These are phyloP conservation scores for Apodemia mormo DNA, from an alignment of 2,888 invertebrate genomes.

Conservation along the genomic window DNA sequence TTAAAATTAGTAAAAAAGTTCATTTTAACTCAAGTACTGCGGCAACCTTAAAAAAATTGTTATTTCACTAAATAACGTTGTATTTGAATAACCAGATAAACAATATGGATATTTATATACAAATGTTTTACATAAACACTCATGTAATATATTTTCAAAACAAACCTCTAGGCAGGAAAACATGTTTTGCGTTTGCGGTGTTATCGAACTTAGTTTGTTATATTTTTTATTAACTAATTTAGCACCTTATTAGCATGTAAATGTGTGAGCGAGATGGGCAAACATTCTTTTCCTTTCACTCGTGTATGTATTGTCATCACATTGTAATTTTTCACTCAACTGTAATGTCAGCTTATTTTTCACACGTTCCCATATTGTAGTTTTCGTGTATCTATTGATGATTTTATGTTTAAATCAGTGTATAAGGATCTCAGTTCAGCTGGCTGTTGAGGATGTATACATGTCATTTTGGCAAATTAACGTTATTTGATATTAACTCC, in stretches of 20 bases:
- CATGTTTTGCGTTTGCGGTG: conserved; percentile 6
- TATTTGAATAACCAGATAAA: too few relatives aligned
- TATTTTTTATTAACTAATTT: neutral
- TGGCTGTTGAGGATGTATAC: too few relatives aligned
- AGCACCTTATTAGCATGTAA: neutral
- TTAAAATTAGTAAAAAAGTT: too few relatives aligned
- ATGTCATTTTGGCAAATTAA: too few relatives aligned
- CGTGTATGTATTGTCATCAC: neutral
- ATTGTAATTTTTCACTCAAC: neutral
- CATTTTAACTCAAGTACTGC: too few relatives aligned
- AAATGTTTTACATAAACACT: neutral
- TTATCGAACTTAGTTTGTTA: conserved; percentile 2
- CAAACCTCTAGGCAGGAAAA: conserved; percentile 1
- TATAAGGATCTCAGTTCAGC: too few relatives aligned
- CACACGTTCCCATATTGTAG: neutral
- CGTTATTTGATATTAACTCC: too few relatives aligned
- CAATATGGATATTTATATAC: too few relatives aligned
- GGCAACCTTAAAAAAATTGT: too few relatives aligned
- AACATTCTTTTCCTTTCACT: neutral
- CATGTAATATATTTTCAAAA: conserved; percentile 14
- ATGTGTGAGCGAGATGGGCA: neutral
- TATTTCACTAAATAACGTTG: too few relatives aligned
- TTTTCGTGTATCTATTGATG: neutral
- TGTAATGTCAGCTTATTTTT: neutral
- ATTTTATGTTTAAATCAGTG: too few relatives aligned